Percentiles rank a stretch among this genome's conserved stretches.
Conservation (phyloP, 1,140 invertebrate genomes). For the Spodoptera litura region DNA sequence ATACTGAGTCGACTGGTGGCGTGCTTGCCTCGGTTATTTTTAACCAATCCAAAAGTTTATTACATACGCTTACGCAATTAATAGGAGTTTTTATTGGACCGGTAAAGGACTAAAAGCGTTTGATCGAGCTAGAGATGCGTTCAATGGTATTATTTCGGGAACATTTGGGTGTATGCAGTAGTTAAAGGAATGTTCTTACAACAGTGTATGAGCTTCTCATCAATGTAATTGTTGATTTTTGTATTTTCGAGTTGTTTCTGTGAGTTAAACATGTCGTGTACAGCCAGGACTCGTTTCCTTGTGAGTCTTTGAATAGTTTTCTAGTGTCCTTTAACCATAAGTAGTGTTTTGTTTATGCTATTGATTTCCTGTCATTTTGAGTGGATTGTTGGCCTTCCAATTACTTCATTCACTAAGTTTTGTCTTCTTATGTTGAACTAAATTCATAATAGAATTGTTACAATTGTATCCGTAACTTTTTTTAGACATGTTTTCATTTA, state of each 20-base stretch:
- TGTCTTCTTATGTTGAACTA: too few relatives aligned
- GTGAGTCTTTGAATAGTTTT: not conserved
- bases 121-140: slow-evolving; percentile 65
- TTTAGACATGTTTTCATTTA: too few relatives aligned
- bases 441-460: too few relatives aligned
- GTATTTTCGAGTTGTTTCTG: not conserved
- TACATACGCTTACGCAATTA: slow-evolving; percentile 83
- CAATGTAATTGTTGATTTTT: slow-evolving; percentile 40
- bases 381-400: too few relatives aligned
- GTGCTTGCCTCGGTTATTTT: slow-evolving; percentile 78
- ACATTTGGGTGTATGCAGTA: slow-evolving; percentile 38
- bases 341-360: too few relatives aligned
- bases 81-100: slow-evolving; percentile 83
- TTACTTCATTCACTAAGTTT: too few relatives aligned
- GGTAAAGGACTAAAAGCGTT: slow-evolving; percentile 81
- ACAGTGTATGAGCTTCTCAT: slow-evolving; percentile 40
- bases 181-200: slow-evolving; percentile 41
- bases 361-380: too few relatives aligned
- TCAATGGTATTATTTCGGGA: slow-evolving; percentile 61
- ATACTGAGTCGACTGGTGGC: slow-evolving; percentile 73
- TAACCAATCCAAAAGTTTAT: slow-evolving; percentile 84
- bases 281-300: not conserved
- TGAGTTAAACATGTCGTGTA: not conserved
- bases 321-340: too few relatives aligned
- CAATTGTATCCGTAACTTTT: too few relatives aligned